Evolutionary conservation across 2,113 vertebrate genomes (phyloP).

Genomic region (Esox niger): DNA sequence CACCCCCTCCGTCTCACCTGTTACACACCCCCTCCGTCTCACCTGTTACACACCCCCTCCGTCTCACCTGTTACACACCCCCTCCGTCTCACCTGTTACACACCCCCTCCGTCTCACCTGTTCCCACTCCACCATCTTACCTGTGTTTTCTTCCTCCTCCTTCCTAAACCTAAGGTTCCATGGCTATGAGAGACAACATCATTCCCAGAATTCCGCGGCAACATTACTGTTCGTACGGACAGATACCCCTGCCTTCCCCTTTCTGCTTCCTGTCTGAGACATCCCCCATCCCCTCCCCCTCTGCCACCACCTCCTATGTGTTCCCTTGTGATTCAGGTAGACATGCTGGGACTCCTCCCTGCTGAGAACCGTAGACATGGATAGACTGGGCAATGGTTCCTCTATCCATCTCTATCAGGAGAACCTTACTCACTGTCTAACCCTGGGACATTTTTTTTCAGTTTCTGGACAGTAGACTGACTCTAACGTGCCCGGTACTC

Average conservation of each 20-base stretch:
- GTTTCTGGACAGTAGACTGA: constrained; percentile 57
- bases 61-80: too few relatives aligned
- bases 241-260: constrained; percentile 69
- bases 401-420: background rate
- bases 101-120: too few relatives aligned
- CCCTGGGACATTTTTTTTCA: constrained; percentile 32
- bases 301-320: constrained; percentile 61
- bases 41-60: too few relatives aligned
- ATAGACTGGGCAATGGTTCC: background rate
- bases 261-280: constrained; percentile 74
- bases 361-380: too few relatives aligned
- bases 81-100: too few relatives aligned
- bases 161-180: constrained; percentile 77
- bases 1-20: too few relatives aligned
- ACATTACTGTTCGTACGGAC: constrained; percentile 75
- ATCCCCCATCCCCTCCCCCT: constrained; percentile 62
- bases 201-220: constrained; percentile 71
- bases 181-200: constrained; percentile 84
- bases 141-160: constrained; percentile 22
- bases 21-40: too few relatives aligned
- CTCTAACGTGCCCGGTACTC: constrained; percentile 63
- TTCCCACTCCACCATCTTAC: too few relatives aligned
- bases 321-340: constrained; percentile 73
- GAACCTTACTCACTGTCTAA: constrained; percentile 41
- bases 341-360: constrained; percentile 38